Conservation (phyloP, 2,888 invertebrate genomes). For the Hirtodrosophila confusa region DNA sequence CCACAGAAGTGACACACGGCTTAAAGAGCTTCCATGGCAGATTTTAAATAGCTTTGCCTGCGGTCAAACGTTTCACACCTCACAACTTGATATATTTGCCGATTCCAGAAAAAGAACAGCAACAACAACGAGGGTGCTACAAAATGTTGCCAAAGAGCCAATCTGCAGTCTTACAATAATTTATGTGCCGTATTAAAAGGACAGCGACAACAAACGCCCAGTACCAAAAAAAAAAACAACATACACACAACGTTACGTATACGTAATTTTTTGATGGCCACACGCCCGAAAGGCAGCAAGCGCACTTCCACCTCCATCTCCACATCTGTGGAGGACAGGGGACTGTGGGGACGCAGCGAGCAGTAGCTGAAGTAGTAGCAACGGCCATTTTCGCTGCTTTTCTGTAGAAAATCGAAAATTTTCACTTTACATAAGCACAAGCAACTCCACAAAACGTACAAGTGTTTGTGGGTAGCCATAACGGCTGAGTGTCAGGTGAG, state of each 20-base stretch:
- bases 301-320: constrained; percentile 22
- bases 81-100: constrained; percentile 57
- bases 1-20: constrained; percentile 15
- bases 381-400: constrained; percentile 51
- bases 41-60: constrained; percentile 36
- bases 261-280: constrained; percentile 76
- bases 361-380: constrained; percentile 22
- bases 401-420: constrained; percentile 75
- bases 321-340: background rate
- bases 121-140: constrained; percentile 31
- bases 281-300: constrained; percentile 44
- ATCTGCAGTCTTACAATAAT: constrained; percentile 78
- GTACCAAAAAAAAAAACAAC: background rate
- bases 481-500: constrained; percentile 23
- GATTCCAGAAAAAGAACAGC: constrained; percentile 14
- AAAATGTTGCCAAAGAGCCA: constrained; percentile 75
- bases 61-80: constrained; percentile 68
- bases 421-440: constrained; percentile 72
- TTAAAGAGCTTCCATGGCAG: constrained; percentile 37
- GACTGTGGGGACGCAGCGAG: background rate
- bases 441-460: constrained; percentile 56
- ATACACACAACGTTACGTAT: constrained; percentile 59
- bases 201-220: constrained; percentile 64
- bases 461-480: constrained; percentile 72
- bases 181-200: constrained; percentile 77